Base-by-base conservation (phyloP, 2,888 invertebrate genomes). In the Cacoxenus indagator region DNA sequence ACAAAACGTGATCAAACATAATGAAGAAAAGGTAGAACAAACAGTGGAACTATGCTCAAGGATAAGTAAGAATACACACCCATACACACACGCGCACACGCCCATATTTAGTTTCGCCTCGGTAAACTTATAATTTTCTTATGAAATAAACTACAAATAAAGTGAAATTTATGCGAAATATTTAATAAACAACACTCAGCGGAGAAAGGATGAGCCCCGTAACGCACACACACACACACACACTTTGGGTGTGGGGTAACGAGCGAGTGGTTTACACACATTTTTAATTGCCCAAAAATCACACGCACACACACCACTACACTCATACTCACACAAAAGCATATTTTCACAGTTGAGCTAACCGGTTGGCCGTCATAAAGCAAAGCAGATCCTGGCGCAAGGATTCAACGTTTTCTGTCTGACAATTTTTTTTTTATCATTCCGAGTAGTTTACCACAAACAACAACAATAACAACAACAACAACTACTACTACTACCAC, bases 81-180 rank as follows among this genome's bases (percentile, higher is more conserved):
- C 1, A 46, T 17, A 46, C 5, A 2, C 46, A 46, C 17, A 19
- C 1, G 46, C 8, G 46, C 19, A 6, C 17, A n/a, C 17, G 8
- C 17, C 6, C 19, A n/a, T 46, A 37, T 11, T 37, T 2, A 43
- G 43, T 11, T 59, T 19, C 17, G 31, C 59, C 9, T 67, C 2
- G 19, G 31, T 5, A 69, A 75, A 73, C 72, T 80, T 75, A 73
- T 75, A 74, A 75, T 76, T 80, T 82, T 82, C 82, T 83, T 84
- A 73, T 70, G 71, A 77, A 82, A 78, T 76, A 73, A 80, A 80
- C 78, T 76, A 76, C 78, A 74, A 81, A 76, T 75, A 81, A 81
- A 77, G 78, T 83, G 74, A 74, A 85, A 81, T 84, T 81, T 79
- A 81, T 77, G 84, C 77, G 80, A 78, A 78, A 81, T 83, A 81